These are phyloP conservation scores for Sinopyrophorus schimmeli DNA, from an alignment of 2,888 invertebrate genomes.

Conservation along the genomic window DNA sequence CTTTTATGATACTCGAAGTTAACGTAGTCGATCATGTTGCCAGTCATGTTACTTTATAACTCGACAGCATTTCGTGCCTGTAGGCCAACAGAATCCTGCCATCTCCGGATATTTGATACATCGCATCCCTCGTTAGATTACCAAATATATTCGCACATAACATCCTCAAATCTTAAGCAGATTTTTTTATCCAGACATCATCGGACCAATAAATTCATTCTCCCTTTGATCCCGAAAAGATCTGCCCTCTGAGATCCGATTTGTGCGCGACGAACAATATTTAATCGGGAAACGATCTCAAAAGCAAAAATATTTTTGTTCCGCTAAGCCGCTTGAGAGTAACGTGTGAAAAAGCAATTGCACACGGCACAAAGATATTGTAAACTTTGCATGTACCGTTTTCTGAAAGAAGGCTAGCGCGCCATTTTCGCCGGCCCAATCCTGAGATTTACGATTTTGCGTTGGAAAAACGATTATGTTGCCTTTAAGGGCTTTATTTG, in stretches of 20 bases:
- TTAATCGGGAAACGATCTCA: constrained; percentile 15
- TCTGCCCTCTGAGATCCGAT: not conserved
- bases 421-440: not conserved
- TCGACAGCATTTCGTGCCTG: constrained; percentile 16
- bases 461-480: not conserved
- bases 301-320: constrained; percentile 17
- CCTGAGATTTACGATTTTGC: constrained; percentile 7
- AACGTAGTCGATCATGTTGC: constrained; percentile 29
- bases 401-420: constrained; percentile 7
- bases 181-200: constrained; percentile 11
- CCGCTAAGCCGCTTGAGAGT: constrained; percentile 16
- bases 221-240: constrained; percentile 7
- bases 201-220: constrained; percentile 9
- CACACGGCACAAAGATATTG: constrained; percentile 10
- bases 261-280: not conserved
- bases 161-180: constrained; percentile 12
- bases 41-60: constrained; percentile 27
- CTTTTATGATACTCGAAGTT: constrained; percentile 29
- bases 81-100: constrained; percentile 7
- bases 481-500: constrained; percentile 1
- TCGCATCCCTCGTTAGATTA: constrained; percentile 19
- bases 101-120: constrained; percentile 15
- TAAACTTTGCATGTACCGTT: constrained; percentile 8
- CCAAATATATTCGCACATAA: constrained; percentile 2
- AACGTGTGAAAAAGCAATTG: constrained; percentile 23